phyloP scores from a whole-genome alignment of 2,888 invertebrate species.

The Smittia sp. region DNA sequence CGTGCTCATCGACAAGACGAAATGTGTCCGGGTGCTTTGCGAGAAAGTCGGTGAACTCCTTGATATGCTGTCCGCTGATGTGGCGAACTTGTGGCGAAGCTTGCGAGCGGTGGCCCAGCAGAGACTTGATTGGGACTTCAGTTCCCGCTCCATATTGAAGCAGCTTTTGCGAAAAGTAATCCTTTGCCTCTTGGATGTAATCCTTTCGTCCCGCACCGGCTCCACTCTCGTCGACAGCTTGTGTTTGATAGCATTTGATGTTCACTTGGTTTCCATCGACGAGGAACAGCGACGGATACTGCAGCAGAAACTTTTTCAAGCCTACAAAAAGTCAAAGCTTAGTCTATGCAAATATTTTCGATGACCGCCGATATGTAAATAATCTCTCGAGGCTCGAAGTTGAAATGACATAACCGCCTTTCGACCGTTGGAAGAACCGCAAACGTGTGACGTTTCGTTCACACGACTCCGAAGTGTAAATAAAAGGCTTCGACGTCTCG shows the following conservation, averaged over 20 bases:
- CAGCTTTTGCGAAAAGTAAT: constrained; percentile 94
- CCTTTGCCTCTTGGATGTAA: constrained; percentile 94
- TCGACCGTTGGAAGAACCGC: too few species aligned
- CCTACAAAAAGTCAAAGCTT: constrained; percentile 54
- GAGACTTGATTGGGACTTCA: constrained; percentile 94
- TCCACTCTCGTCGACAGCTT: constrained; percentile 59
- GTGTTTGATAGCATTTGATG: constrained; percentile 74
- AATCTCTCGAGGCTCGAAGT: not conserved
- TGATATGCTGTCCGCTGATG: constrained; percentile 89
- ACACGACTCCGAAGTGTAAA: not conserved
- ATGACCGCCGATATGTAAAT: not conserved
- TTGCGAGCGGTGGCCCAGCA: constrained; percentile 93
- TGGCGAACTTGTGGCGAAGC: constrained; percentile 96
- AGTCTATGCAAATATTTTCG: constrained; percentile 2
- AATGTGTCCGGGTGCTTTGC: constrained; percentile 80
- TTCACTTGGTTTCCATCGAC: constrained; percentile 91
- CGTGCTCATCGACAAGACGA: constrained; percentile 80
- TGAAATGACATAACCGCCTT: not conserved
- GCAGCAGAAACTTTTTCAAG: constrained; percentile 91
- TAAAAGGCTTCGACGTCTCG: not conserved
- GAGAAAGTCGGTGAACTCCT: constrained; percentile 90
- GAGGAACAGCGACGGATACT: constrained; percentile 94
- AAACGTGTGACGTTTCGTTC: not conserved
- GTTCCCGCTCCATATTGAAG: constrained; percentile 92
- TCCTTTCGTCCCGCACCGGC: constrained; percentile 68